A percentile compares a stretch with the other conserved stretches of the same genome.
These are phyloP conservation scores for Theonella swinhoei DNA, from an alignment of 37 sponge, comb jelly and placozoan species.

Conservation along the genomic window DNA sequence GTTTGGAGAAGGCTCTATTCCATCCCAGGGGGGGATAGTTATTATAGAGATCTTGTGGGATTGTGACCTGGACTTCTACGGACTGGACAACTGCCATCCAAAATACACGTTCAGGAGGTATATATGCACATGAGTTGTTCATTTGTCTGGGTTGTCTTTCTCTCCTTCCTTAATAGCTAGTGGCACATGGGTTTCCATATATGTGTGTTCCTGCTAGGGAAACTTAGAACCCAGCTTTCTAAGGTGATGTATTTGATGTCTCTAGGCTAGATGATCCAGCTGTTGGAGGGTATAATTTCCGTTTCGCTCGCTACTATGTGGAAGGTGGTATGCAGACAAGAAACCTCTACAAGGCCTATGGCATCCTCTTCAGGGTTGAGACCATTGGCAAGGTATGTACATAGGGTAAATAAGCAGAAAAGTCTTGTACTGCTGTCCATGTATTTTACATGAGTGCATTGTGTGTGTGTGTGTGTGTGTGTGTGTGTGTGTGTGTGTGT, in stretches of 20 bases:
- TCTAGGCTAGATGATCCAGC: slow-evolving; percentile 65
- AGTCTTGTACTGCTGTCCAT: background rate
- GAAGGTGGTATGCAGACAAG: slow-evolving; percentile 19
- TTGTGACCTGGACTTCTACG: slow-evolving; percentile 47
- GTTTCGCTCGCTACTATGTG: slow-evolving; percentile 25
- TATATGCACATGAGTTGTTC: too few species aligned
- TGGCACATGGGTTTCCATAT: too few species aligned
- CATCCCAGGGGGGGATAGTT: slow-evolving; percentile 65
- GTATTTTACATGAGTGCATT: background rate
- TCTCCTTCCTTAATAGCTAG: too few species aligned
- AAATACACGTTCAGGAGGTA: slow-evolving; percentile 58
- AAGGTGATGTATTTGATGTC: too few species aligned
- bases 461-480: too few species aligned
- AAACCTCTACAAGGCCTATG: slow-evolving; percentile 69
- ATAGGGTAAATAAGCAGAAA: background rate
- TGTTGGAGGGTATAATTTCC: slow-evolving; percentile 74
- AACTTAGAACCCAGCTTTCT: too few species aligned
- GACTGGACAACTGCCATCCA: slow-evolving; percentile 42
- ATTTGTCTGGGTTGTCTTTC: too few species aligned
- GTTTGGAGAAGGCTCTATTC: too few species aligned
- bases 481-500: too few species aligned
- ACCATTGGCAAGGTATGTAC: slow-evolving; percentile 42
- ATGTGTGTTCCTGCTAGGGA: too few species aligned
- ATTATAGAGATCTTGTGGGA: slow-evolving; percentile 63
- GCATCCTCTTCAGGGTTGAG: slow-evolving; percentile 57